Percentiles rank a stretch among this genome's conserved stretches.
Evolutionary conservation across 2,113 vertebrate species (phyloP).

Genomic region (Thomomys bottae): DNA sequence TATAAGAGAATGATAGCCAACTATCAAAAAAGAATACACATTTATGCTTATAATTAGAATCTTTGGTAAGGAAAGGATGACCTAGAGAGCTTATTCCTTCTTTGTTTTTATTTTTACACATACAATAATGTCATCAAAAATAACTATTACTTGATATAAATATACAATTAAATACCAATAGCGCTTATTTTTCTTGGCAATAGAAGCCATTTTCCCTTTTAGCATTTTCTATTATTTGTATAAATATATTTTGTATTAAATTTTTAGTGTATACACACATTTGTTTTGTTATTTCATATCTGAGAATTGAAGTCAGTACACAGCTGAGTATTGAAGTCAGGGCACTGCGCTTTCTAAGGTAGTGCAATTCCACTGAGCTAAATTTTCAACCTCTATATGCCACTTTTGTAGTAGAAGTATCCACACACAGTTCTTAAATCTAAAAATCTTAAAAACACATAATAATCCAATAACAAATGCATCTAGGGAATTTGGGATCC

Average conservation of each 20-base stretch:
- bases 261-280: background rate
- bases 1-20: background rate
- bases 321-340: too few species aligned
- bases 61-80: background rate
- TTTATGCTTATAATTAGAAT: conserved; percentile 15
- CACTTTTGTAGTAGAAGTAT: background rate
- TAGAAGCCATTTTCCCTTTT: background rate
- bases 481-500: background rate
- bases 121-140: background rate
- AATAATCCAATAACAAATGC: background rate
- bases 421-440: background rate
- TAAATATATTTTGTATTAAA: background rate
- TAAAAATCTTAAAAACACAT: background rate
- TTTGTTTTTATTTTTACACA: background rate
- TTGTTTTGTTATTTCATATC: too few species aligned
- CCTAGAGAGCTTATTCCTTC: background rate
- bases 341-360: too few species aligned
- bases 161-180: background rate
- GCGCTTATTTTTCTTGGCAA: background rate
- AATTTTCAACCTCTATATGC: background rate
- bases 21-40: conserved; percentile 10
- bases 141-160: background rate
- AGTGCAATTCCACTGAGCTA: too few species aligned
- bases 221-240: too few species aligned
- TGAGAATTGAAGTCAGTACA: too few species aligned